Conservation (phyloP, 37 sponge, comb jelly and placozoan genomes). For the Tethya wilhelma region DNA sequence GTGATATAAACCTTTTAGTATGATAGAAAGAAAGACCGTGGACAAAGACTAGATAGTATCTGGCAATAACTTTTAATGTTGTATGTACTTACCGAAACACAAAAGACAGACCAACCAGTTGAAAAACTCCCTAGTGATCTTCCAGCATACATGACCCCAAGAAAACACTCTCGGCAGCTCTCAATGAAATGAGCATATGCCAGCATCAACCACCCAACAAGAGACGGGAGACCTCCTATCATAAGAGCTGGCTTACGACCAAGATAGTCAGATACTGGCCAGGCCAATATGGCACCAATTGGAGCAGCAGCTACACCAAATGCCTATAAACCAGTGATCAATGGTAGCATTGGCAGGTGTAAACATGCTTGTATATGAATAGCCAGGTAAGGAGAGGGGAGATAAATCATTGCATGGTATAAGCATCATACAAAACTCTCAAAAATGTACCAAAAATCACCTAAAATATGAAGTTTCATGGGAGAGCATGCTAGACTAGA, state of each 20-base stretch:
- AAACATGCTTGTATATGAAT: too few species aligned
- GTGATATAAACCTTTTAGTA: conserved; percentile 77
- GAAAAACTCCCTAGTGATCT: conserved; percentile 64
- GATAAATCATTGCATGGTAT: too few species aligned
- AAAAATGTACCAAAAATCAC: too few species aligned
- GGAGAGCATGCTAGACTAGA: too few species aligned
- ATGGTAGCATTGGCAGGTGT: too few species aligned
- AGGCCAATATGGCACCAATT: conserved; percentile 73
- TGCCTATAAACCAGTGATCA: too few species aligned
- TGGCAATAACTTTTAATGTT: too few species aligned
- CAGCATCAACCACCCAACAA: conserved; percentile 64
- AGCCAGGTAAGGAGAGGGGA: too few species aligned
- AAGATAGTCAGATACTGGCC: conserved; percentile 43
- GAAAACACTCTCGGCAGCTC: conserved; percentile 2
- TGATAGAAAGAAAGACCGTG: neutral
- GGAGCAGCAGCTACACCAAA: too few species aligned
- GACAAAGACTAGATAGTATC: too few species aligned
- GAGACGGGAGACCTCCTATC: conserved; percentile 19
- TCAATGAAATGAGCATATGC: conserved; percentile 3
- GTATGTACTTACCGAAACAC: conserved; percentile 73
- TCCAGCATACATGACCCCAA: conserved; percentile 38
- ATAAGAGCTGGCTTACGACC: conserved; percentile 63
- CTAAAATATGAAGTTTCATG: too few species aligned
- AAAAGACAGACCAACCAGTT: conserved; percentile 55
- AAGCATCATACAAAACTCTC: too few species aligned